Evolutionary conservation across 92 coral and sea anemone species (phyloP).

Genomic region (Scolanthus callimorphus): DNA sequence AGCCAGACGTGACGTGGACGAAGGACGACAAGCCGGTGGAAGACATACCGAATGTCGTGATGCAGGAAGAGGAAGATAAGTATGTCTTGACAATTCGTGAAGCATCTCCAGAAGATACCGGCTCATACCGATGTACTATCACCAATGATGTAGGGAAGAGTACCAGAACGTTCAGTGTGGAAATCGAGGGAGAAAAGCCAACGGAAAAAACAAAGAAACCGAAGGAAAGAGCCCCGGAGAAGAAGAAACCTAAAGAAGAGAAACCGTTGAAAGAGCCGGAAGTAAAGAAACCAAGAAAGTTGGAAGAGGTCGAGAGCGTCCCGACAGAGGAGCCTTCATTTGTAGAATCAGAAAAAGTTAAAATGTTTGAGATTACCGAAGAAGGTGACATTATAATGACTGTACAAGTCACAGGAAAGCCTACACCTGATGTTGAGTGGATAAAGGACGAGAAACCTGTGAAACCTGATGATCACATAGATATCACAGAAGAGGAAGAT

Average conservation of each 20-base stretch:
- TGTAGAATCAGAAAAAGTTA: conserved; percentile 41
- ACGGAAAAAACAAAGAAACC: conserved; percentile 1
- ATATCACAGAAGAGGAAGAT: conserved; percentile 38
- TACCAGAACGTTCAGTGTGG: conserved; percentile 66
- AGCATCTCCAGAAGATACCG: conserved; percentile 70
- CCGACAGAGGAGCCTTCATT: conserved; percentile 34
- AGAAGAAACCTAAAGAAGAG: conserved; percentile 12
- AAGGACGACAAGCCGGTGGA: conserved; percentile 40
- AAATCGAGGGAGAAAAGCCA: conserved; percentile 50
- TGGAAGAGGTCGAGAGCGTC: not conserved
- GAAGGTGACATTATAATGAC: conserved; percentile 37
- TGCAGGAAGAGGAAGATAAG: conserved; percentile 37
- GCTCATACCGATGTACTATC: conserved; percentile 73
- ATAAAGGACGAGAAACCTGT: conserved; percentile 44
- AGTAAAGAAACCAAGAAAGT: not conserved
- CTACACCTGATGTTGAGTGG: conserved; percentile 42
- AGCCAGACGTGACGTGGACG: conserved; percentile 37
- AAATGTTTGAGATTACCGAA: conserved; percentile 35
- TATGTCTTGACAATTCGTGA: conserved; percentile 64
- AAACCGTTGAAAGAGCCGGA: conserved; percentile 5
- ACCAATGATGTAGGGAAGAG: conserved; percentile 58
- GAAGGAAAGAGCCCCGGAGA: too few species aligned
- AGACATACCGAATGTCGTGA: conserved; percentile 46
- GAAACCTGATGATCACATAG: conserved; percentile 29
- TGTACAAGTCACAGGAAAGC: conserved; percentile 37